Percentiles rank a stretch among this genome's conserved stretches.
Evolutionary conservation across 2,113 vertebrate genomes (phyloP).

Genomic region (Ophthalmolycus amberensis): DNA sequence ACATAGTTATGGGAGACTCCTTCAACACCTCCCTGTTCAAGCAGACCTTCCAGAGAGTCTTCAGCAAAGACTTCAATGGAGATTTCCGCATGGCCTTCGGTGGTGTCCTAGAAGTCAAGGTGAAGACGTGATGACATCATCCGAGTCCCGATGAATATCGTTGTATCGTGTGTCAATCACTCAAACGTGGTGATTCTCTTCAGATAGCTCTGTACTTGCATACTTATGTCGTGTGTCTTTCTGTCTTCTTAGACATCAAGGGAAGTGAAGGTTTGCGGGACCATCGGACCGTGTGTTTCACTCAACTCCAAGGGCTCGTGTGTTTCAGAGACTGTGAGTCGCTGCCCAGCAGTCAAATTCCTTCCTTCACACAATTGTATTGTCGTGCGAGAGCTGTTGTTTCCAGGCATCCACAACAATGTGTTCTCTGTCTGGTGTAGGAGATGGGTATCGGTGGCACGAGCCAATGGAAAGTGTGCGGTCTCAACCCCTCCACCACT

Average conservation of each 20-base stretch:
- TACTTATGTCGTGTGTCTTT: not conserved
- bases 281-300: constrained; percentile 94
- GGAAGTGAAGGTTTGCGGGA: constrained; percentile 93
- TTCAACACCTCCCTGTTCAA: constrained; percentile 99
- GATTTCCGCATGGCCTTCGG: constrained; percentile 97
- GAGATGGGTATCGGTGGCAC: constrained; percentile 95
- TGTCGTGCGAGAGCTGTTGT: not conserved
- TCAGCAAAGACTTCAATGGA: constrained; percentile 92
- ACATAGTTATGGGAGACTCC: constrained; percentile 98
- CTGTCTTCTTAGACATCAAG: constrained; percentile 87
- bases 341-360: not conserved
- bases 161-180: not conserved
- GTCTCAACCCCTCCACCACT: constrained; percentile 90
- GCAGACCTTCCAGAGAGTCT: constrained; percentile 98
- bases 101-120: constrained; percentile 94
- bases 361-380: not conserved
- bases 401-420: constrained; percentile 14
- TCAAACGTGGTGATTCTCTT: too few species aligned
- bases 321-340: constrained; percentile 95
- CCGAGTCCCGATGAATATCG: not conserved
- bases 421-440: constrained; percentile 72
- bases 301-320: constrained; percentile 90
- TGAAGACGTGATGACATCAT: constrained; percentile 55
- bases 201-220: not conserved
- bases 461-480: constrained; percentile 95